Evolutionary conservation across 2,888 invertebrate genomes (phyloP).

Genomic region (Eupsilia transversa): DNA sequence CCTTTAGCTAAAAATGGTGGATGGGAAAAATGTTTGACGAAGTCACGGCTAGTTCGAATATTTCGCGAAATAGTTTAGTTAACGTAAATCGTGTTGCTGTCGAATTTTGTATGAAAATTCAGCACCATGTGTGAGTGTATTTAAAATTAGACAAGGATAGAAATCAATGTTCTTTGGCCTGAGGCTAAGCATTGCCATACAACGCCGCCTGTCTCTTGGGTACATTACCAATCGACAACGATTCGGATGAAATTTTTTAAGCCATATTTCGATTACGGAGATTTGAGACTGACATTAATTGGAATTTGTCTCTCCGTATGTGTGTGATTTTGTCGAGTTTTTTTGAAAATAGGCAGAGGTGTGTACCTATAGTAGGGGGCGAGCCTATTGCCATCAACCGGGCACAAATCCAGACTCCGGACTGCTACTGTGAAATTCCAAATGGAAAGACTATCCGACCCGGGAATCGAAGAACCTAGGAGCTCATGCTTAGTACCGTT

Average conservation of each 20-base stretch:
- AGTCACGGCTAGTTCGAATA: neutral
- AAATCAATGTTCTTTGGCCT: neutral
- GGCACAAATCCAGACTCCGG: too few relatives aligned
- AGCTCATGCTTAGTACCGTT: too few relatives aligned
- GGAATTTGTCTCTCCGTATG: neutral
- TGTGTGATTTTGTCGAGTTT: neutral
- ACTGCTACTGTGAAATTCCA: too few relatives aligned
- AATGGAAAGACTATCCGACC: too few relatives aligned
- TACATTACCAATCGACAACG: too few relatives aligned
- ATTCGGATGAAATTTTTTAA: too few relatives aligned
- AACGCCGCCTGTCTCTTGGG: too few relatives aligned
- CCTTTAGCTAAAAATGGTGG: conserved; percentile 15
- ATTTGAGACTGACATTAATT: neutral
- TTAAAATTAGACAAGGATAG: neutral
- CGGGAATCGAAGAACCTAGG: too few relatives aligned
- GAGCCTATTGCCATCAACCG: too few relatives aligned
- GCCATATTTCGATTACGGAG: neutral
- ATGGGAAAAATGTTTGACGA: conserved; percentile 17
- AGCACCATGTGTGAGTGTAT: too few relatives aligned
- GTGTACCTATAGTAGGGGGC: too few relatives aligned
- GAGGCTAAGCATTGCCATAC: too few relatives aligned
- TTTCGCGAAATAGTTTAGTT: neutral
- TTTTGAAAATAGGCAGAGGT: neutral
- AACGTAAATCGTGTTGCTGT: neutral
- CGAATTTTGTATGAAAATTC: neutral